Evolutionary conservation across 2,113 vertebrate genomes (phyloP), one percentile per base, ranked within the genome.

Genomic region (Thryonomys swinderianus): DNA sequence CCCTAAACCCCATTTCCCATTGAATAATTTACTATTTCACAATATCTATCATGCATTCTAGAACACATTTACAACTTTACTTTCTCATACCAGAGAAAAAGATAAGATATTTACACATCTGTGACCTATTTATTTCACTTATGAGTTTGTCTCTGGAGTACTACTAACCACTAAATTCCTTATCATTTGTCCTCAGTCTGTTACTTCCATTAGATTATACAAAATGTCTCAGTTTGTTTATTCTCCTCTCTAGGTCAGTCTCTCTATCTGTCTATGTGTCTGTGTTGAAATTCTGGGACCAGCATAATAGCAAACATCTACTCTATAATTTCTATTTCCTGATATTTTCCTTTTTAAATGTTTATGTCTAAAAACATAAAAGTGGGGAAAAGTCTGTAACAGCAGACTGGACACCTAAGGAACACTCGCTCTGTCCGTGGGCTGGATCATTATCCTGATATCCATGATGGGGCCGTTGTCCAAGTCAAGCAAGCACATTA

Each of bases 301-400:
- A 81, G 10, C 17, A 57, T 42, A 51, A 89, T 82, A 85, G 21
- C 71, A 93, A 67, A 23, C n/a, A 59, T 73, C 48, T 67, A 23
- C 18, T 91, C 51, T 92, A 7, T 25, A 86, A 48, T 93, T 83
- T 51, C 45, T 90, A 55, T 67, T 25, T 79, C 30, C 18, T 25
- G 20, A 18, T 73, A 53, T 86, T 91, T 96, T 89, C 25, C 67
- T 55, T 85, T 96, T 66, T 90, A 61, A 82, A 34, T 92, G 23
- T 87, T 86, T 76, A 30, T 64, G 51, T 83, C 74, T 8, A 53
- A 91, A 92, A 88, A 78, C 2, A 80, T 40, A 94, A 90, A 85
- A 32, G 32, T n/a, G 94, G 23, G 45, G 51, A 79, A 85, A 90
- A 86, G 45, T 71, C 45, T 69, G 25, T 90, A 76, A 45, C 53